Percentiles rank a stretch among this genome's conserved stretches.
Conservation (phyloP, 1,140 invertebrate genomes). For the Potamilus streckersoni region DNA sequence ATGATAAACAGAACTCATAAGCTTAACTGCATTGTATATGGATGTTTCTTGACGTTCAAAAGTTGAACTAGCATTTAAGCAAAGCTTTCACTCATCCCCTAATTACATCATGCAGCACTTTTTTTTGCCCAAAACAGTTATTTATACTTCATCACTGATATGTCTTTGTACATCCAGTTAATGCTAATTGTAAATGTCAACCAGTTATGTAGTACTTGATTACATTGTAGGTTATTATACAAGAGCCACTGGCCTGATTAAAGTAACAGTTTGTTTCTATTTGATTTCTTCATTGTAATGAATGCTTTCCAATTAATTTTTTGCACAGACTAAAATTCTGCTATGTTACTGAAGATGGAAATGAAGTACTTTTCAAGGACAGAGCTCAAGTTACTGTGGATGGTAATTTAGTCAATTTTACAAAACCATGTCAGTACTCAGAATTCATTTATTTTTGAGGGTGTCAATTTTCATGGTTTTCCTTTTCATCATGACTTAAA, state of each 20-base stretch:
- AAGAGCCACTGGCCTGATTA: neutral
- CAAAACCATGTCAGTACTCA: neutral
- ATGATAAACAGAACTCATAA: too few species aligned
- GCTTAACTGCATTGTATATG: too few species aligned
- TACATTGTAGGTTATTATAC: neutral
- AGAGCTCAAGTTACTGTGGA: conserved; percentile 46
- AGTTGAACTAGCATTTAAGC: too few species aligned
- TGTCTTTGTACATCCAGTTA: neutral
- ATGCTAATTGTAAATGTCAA: neutral
- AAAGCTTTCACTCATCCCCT: too few species aligned
- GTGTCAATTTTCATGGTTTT: too few species aligned
- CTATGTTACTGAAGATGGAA: conserved; percentile 47
- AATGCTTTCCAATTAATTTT: neutral
- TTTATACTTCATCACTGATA: too few species aligned
- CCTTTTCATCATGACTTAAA: too few species aligned
- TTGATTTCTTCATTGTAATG: neutral
- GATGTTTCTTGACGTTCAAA: too few species aligned
- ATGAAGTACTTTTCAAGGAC: conserved; percentile 41
- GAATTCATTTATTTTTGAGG: neutral
- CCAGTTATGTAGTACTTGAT: neutral
- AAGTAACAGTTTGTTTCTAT: neutral
- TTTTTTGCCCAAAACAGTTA: too few species aligned
- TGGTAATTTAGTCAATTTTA: conserved; percentile 33
- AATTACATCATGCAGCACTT: too few species aligned
- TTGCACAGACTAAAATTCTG: conserved; percentile 40